Base-by-base conservation (phyloP, 2,113 vertebrate genomes). In the Spizaetus ornatus region DNA sequence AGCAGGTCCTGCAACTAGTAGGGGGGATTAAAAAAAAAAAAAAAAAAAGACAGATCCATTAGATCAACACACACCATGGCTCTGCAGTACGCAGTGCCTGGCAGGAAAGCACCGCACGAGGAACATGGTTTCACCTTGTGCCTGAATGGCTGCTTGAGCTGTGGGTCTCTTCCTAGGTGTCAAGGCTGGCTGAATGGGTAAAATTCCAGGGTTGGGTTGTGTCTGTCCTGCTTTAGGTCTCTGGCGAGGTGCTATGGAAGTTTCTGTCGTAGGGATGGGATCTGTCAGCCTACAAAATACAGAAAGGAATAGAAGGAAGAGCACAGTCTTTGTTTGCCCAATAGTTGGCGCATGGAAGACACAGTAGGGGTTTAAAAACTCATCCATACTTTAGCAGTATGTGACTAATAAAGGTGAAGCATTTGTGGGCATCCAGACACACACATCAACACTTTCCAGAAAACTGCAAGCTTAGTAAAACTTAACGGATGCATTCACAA, bases 191-290 rank as follows among this genome's bases (percentile, higher is more conserved):
- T 99, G 99, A 86, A 99, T 99, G 69, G 99, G 99, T 85, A 99
- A 98, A 81, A 99, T 99, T 69, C 99, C 99, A 70, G 99, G 98
- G 94, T 99, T 99, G 16, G 99, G 98, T 88, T 99, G 99, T 32
- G 99, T 98, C 97, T 99, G 99, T 40, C 99, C 99, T 65, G 99
- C 99, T 96, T 99, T 99, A 66, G 99, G 99, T 76, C 99, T 98
- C 97, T 99, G 99, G 63, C 99, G 99, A 55, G 99, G 99, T 9
- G 99, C 99, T 93, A 99, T 99, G 95, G 99, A 99, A 5, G 99
- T 99, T 98, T 99, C 99, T 69, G 96, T 99, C 0, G 99, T 99
- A 36, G 99, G 99, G 97, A 99, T 97, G 82, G 99, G 99, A 95
- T 99, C 99, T 32, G 99, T 99, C 90, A 99, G 98, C 96, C 99